Evolutionary conservation across 1,140 invertebrate genomes (phyloP), one percentile per base, ranked within the genome.

Genomic region (Dendroctonus valens): DNA sequence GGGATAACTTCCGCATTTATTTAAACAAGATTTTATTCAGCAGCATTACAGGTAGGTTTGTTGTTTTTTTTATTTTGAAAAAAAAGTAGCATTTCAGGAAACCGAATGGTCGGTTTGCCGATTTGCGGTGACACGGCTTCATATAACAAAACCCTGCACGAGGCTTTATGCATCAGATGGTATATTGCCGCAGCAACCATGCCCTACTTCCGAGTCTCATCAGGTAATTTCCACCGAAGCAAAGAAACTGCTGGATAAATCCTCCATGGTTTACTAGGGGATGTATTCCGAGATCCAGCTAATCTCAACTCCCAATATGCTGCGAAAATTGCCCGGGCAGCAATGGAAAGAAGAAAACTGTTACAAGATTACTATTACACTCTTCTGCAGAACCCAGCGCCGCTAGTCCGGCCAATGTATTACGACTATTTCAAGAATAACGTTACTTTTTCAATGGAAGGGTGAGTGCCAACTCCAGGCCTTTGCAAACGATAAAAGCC

Each of bases 371-470:
- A 77, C 62, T 78, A 70, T 65, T 73, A 73, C 58, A 75, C 72
- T 7, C 59, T 76, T 14, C 42, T 79, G n/a, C 67, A 57, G 39
- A 67, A 59, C 8, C 62, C 65, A 4, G 70, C 71, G 58, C 74
- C 75, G 14, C 37, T 79, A 7, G 52, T 77, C n/a, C 69, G 76
- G 48, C 76, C 77, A n/a, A 77, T 79, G 75, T 79, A 76, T 69
- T 79, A 75, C 58, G 72, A 79, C 63, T 79, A 77, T 66, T 65
- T 70, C 12, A 41, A 71, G 9, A 72, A 76, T 55, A 69, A 70
- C 6, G 50, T 70, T 0, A 75, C 75, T 14, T 72, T 72, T 39
- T 41, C 42, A 9, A 58, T 78, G 15, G 73, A 76, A 26, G 69
- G 58, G 65, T 67, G 15, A 8, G 7, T 40, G 44, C 37, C 6